Evolutionary conservation across 2,888 invertebrate genomes (phyloP).

Genomic region (Bursaphelenchus okinawaensis): DNA sequence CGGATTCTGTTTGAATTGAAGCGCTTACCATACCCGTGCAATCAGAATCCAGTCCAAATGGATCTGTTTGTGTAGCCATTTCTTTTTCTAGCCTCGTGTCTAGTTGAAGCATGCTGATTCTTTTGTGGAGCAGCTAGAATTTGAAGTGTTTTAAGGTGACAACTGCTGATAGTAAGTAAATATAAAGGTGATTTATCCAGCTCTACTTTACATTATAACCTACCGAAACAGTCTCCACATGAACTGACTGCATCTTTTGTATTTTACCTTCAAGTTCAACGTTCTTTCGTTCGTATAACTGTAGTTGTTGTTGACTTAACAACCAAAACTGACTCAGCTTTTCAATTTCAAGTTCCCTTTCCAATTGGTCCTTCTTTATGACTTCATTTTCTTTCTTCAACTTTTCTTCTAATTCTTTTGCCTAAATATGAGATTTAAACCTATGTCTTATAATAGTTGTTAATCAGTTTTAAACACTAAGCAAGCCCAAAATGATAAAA

Average conservation of each 20-base stretch:
- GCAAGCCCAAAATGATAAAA: too few relatives aligned
- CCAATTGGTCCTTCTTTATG: conserved; percentile 20
- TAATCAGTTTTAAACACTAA: too few relatives aligned
- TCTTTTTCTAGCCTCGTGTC: conserved; percentile 32
- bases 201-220: conserved; percentile 5
- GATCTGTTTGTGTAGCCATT: conserved; percentile 40
- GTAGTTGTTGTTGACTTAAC: conserved; percentile 33
- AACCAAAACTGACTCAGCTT: conserved; percentile 27
- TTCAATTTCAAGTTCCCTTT: conserved; percentile 29
- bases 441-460: too few relatives aligned
- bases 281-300: conserved; percentile 26
- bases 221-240: conserved; percentile 36
- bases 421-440: too few relatives aligned
- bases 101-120: conserved; percentile 35
- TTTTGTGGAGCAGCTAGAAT: conserved; percentile 38
- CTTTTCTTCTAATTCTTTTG: conserved; percentile 7
- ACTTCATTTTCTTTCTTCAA: conserved; percentile 19
- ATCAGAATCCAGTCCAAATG: conserved; percentile 25
- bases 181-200: conserved; percentile 2
- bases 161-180: neutral
- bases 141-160: neutral
- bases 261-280: conserved; percentile 33
- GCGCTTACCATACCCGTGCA: conserved; percentile 8
- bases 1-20: conserved; percentile 38
- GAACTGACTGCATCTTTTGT: conserved; percentile 36